Evolutionary conservation across 2,888 invertebrate species (phyloP).

Genomic region (Epirrhoe tristata): DNA sequence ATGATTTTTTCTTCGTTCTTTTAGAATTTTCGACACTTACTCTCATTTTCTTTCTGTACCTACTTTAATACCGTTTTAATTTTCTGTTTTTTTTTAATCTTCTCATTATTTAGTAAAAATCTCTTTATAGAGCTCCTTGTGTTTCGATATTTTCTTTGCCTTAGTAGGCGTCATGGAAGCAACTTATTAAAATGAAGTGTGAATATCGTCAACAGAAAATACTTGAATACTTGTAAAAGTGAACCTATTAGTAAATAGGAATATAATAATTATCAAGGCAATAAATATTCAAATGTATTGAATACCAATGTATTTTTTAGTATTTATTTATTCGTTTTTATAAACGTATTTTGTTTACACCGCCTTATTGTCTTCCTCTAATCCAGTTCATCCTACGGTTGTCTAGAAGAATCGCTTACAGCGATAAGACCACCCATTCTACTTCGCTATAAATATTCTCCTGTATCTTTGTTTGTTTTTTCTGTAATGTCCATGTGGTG

Average conservation of each 20-base stretch:
- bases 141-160: background rate
- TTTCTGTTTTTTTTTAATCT: background rate
- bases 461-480: too few species aligned
- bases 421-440: too few species aligned
- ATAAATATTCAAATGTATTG: conserved; percentile 2
- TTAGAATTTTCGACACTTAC: background rate
- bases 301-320: too few species aligned
- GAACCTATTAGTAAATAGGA: background rate
- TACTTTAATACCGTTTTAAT: background rate
- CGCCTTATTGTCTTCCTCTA: too few species aligned
- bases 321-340: too few species aligned
- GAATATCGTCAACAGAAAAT: conserved; percentile 14
- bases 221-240: conserved; percentile 13
- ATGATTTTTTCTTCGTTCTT: conserved; percentile 42
- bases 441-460: too few species aligned
- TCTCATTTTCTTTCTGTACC: background rate
- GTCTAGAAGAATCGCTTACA: too few species aligned
- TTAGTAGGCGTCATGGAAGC: conserved; percentile 8
- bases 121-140: too few species aligned
- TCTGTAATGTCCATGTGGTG: too few species aligned
- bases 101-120: background rate
- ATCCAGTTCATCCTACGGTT: too few species aligned
- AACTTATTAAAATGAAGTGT: conserved; percentile 22
- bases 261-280: background rate
- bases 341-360: too few species aligned